Percentiles rank a stretch among this genome's conserved stretches.
Evolutionary conservation across 53 echinoderm and acorn worm species (phyloP).

Genomic region (Crossaster papposus): DNA sequence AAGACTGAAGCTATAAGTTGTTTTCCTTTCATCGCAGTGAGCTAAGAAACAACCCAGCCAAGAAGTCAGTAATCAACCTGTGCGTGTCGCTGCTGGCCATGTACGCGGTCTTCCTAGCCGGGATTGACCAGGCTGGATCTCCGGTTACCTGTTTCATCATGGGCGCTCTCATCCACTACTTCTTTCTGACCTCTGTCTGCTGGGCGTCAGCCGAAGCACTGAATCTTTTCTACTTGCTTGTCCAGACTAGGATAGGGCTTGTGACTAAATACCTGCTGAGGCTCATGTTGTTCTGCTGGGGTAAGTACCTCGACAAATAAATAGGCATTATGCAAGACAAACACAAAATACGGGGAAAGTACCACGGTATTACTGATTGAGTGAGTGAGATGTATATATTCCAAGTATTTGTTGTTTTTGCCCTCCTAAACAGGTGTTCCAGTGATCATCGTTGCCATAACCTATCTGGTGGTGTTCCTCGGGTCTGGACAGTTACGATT

Average conservation of each 20-base stretch:
- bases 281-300: slow-evolving; percentile 39
- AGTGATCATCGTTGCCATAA: not conserved
- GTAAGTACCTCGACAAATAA: not conserved
- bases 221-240: slow-evolving; percentile 74
- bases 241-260: slow-evolving; percentile 3
- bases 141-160: slow-evolving; percentile 53
- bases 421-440: slow-evolving; percentile 49
- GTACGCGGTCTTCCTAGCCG: slow-evolving; percentile 71
- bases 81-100: slow-evolving; percentile 72
- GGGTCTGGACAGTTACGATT: not conserved
- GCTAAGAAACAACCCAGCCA: slow-evolving; percentile 33
- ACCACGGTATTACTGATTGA: too few species aligned
- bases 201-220: slow-evolving; percentile 84
- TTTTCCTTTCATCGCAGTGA: not conserved
- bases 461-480: not conserved
- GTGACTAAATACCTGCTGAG: not conserved
- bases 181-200: slow-evolving; percentile 73
- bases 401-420: not conserved
- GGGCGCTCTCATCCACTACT: slow-evolving; percentile 74
- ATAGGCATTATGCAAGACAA: too few species aligned
- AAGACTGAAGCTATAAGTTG: not conserved
- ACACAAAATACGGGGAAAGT: too few species aligned
- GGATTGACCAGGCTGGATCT: slow-evolving; percentile 69
- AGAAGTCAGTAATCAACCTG: slow-evolving; percentile 70
- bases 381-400: not conserved